Base-by-base conservation (phyloP, 1,140 invertebrate genomes). In the Scaptomyza pallida region DNA sequence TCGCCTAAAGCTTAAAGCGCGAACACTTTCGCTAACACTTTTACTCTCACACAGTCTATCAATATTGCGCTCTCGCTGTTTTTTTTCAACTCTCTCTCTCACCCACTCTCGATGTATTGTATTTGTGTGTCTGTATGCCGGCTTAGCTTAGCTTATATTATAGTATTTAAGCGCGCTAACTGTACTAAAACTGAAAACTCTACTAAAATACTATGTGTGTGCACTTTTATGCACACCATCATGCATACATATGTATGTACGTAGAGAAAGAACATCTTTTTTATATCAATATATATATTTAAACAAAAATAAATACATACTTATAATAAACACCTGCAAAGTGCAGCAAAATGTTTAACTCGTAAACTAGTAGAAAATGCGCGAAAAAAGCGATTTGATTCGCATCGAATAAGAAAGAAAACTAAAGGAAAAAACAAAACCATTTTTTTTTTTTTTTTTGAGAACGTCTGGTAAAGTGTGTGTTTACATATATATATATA, bases 131-230 rank as follows among this genome's bases (percentile, higher is more conserved):
- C n/a, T 52, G 6, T 44, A 17, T 72, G 44, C 12, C 4, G 44
- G 13, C 4, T 37, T n/a, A 26, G 51, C 47, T 73, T 61, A 45
- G 40, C 55, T 30, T 19, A 26, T 13, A 62, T 30, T 19, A 26
- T 13, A 62, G 57, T 50, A 48, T 61, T 51, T 40, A 59, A 71
- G 54, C 63, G 30, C 23, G 47, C 40, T 8, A 75, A 74, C 75
- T 82, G 47, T 56, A 74, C 78, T 62, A 78, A 72, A 69, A 55
- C 48, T 64, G 47, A 78, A n/a, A n/a, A 45, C 63, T 74, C 19
- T 57, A 68, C 61, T 75, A 45, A 56, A 65, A 67, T 26, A 5
- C 5, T n/a, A 43, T 63, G 41, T 59, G 61, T 64, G 50, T 59
- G 61, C 65, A 54, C 72, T 43, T 68, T 60, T 68, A 37, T 47